Percentiles rank a stretch among this genome's conserved stretches.
Conservation (phyloP, 2,113 vertebrate genomes). For the Eira barbara region DNA sequence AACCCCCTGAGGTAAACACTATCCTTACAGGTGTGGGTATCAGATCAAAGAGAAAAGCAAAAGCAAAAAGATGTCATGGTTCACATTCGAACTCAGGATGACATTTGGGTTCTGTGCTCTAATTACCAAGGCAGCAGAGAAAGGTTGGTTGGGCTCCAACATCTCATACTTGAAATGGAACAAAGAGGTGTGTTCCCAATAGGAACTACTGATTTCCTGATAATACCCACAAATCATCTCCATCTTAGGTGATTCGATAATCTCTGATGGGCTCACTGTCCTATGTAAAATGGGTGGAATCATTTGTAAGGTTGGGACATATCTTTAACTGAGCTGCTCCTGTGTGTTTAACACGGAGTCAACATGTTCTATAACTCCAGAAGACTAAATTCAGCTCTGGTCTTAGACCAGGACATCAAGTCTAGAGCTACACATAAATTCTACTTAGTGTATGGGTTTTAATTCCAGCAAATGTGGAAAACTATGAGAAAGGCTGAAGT, state of each 20-base stretch:
- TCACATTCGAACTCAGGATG: neutral
- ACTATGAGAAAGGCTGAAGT: neutral
- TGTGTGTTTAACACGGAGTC: neutral
- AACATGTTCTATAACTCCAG: neutral
- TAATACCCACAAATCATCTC: neutral
- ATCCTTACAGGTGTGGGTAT: neutral
- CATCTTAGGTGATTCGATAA: neutral
- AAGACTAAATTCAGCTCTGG: neutral
- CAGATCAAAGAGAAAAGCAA: constrained; percentile 4
- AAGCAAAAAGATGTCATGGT: neutral
- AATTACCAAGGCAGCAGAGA: neutral
- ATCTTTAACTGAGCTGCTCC: neutral
- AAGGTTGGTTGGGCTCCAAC: neutral
- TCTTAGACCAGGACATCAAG: neutral
- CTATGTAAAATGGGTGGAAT: neutral
- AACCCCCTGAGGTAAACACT: neutral
- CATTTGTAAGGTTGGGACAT: neutral
- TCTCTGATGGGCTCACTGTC: neutral
- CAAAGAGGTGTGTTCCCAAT: neutral
- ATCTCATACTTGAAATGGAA: neutral
- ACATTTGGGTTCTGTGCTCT: neutral
- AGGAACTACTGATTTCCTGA: neutral
- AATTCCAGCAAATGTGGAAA: neutral
- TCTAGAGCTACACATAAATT: neutral
- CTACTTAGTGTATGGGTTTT: neutral